A percentile compares a stretch with the other conserved stretches of the same genome.
Conservation (phyloP, 2,888 invertebrate genomes). For the Furcula furcula region DNA sequence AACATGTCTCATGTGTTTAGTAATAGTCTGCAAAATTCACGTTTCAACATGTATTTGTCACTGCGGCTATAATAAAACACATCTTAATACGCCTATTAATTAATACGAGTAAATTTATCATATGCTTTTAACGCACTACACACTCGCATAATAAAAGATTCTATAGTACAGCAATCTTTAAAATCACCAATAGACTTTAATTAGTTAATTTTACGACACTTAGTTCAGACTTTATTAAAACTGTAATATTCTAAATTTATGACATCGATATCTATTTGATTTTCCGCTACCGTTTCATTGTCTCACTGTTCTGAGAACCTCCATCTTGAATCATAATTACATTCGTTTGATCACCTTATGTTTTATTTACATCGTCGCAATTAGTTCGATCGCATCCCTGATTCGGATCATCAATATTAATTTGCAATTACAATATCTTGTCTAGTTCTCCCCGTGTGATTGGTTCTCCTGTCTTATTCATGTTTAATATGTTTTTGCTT, state of each 20-base stretch:
- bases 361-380: conserved; percentile 46
- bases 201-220: too few relatives aligned
- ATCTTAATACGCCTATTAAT: neutral
- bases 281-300: too few relatives aligned
- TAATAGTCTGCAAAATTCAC: neutral
- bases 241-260: too few relatives aligned
- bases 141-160: too few relatives aligned
- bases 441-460: conserved; percentile 26
- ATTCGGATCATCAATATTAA: conserved; percentile 59
- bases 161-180: too few relatives aligned
- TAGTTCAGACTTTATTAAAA: too few relatives aligned
- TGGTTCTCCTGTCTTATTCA: conserved; percentile 32
- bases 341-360: conserved; percentile 39
- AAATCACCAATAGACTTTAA: too few relatives aligned
- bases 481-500: conserved; percentile 30
- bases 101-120: too few relatives aligned
- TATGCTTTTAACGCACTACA: too few relatives aligned
- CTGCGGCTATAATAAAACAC: neutral
- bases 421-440: conserved; percentile 52
- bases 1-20: conserved; percentile 8
- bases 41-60: neutral
- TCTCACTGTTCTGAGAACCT: too few relatives aligned
- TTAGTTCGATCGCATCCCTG: conserved; percentile 39
- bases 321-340: too few relatives aligned
- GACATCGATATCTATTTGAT: too few relatives aligned